Evolutionary conservation across 2,888 invertebrate species (phyloP), one percentile per base, ranked within the genome.

Genomic region (Lymantria monacha): DNA sequence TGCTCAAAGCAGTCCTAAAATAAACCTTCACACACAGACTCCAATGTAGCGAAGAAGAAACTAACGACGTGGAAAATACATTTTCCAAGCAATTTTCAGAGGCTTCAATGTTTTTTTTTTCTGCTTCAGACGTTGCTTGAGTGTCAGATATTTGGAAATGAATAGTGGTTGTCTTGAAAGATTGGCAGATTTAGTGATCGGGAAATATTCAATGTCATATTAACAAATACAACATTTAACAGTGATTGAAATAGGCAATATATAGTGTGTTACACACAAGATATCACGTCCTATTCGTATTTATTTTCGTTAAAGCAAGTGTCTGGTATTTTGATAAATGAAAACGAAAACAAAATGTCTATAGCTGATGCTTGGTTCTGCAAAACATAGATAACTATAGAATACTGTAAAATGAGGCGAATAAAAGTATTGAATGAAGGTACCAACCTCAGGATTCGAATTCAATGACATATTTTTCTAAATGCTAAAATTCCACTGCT

Each of bases 1-100:
- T 41, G 36, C 44, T 13, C 43, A 43, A 50, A 50, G 44, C 38
- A 43, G 42, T 47, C 42, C 42, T n/a, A 44, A 45, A 54, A 51
- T 48, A 46, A 54, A 54, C 53, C 42, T 49, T 14, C 43, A 43
- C 48, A 52, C 33, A 53, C 9, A 50, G 31, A 51, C 45, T 37
- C 45, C 57, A 57, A 55, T 61, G 64, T 53, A 55, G 51, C 48
- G 52, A 43, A 52, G 51, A 49, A 51, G 59, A 57, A 66, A 49
- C 53, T 60, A 74, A 74, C 69, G 70, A 60, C 47, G 66, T 66
- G 63, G 69, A 71, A 76, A 76, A 74, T 68, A 66, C 61, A 68
- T 70, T 69, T 69, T 65, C 66, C 64, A 66, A 58, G 63, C 66
- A 74, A 74, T 61, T 70, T 70, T 56, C 54, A 50, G 51, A 58